Evolutionary conservation across 2,797 vertebrate genomes (phyloP), one percentile per base, ranked within the genome.

Genomic region (Danio jaintianensis): DNA sequence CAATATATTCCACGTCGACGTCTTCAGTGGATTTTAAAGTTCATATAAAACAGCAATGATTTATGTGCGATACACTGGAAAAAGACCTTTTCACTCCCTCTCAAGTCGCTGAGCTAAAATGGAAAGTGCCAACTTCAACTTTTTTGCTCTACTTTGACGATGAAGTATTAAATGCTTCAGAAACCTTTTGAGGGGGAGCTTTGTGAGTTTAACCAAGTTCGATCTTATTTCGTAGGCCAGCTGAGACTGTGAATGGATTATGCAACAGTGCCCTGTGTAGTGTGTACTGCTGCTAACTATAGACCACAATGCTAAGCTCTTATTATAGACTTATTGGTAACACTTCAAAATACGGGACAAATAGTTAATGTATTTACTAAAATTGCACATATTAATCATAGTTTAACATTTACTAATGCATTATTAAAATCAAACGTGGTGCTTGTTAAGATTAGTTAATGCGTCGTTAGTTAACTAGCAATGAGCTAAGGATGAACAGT

Each of bases 121-220:
- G 53, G 40, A 61, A 78, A 42, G 66, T 78, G 55, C 66, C 76
- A 78, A 73, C 53, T 20, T 20, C 3, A 7, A 20, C 45, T 62
- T 75, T 36, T 62, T 61, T 12, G 4, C 18, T 61, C 22, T 48
- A 9, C n/a, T 77, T 56, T 45, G 70, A 58, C 18, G 58, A 52
- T 38, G 58, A 59, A 56, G 58, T 75, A 78, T 78, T 77, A 77
- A 20, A 36, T 68, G 75, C 47, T 38, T 47, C 11, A 40, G 45
- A 69, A 61, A 50, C 63, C 9, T 42, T 70, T 59, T 40, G 7
- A 50, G n/a, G 53, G 42, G n/a, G 7, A 29, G 38, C 48, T 64
- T 75, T 52, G 8, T 22, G 38, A n/a, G 29, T 64, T 76, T n/a
- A 29, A 7, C 58, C 36, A n/a, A 56, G 13, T 20, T 16, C 52